Conservation (phyloP, 2,888 invertebrate genomes). For the Thera obeliscata region DNA sequence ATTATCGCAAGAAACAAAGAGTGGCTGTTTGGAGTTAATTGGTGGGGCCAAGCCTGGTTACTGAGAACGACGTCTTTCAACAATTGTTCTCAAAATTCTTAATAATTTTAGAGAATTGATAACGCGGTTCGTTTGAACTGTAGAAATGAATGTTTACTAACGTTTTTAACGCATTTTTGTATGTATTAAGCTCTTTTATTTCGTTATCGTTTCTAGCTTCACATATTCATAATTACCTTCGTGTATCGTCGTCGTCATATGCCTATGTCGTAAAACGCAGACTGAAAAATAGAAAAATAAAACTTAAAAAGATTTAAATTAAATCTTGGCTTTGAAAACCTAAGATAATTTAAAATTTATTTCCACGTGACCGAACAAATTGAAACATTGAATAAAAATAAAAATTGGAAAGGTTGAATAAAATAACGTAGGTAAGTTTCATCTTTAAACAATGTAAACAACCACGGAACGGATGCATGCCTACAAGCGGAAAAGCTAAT, state of each 20-base stretch:
- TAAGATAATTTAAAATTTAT: no score
- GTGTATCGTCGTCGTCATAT: neutral
- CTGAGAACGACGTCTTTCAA: slow-evolving; percentile 46
- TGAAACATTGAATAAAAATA: no score
- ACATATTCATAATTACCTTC: no score
- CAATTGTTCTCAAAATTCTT: slow-evolving; percentile 4
- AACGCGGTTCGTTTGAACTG: neutral
- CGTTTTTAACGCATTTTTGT: neutral
- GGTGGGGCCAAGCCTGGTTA: slow-evolving; percentile 57
- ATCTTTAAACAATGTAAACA: neutral
- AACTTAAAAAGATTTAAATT: no score
- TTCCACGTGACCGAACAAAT: no score
- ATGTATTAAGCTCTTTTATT: neutral
- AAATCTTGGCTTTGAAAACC: no score
- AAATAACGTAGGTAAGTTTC: no score
- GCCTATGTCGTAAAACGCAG: neutral
- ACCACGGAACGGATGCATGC: slow-evolving; percentile 9
- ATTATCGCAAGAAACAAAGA: slow-evolving; percentile 69
- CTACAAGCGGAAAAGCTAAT: neutral
- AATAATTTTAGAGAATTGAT: slow-evolving; percentile 8
- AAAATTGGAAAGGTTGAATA: no score
- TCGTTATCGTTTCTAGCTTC: no score
- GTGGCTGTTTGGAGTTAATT: slow-evolving; percentile 65
- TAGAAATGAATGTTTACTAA: neutral
- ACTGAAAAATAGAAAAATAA: no score